Conservation (phyloP, 2,888 invertebrate species). For the Eumacrocentrus americanus region DNA sequence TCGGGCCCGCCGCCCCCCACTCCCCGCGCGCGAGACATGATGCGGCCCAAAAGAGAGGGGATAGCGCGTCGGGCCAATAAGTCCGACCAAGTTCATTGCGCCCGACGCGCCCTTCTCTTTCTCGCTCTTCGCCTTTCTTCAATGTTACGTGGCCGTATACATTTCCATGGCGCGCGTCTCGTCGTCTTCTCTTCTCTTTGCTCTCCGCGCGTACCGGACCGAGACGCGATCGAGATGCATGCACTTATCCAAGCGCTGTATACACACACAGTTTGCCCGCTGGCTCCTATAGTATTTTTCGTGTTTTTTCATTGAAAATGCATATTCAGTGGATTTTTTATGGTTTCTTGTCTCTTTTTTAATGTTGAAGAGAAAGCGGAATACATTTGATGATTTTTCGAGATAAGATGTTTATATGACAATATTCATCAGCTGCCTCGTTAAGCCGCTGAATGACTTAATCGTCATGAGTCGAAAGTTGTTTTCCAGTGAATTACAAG, state of each 20-base stretch:
- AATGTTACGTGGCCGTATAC: too few relatives aligned
- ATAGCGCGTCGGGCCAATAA: slow-evolving; percentile 34
- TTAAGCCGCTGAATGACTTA: too few relatives aligned
- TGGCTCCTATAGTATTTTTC: slow-evolving; percentile 22
- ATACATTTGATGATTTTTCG: too few relatives aligned
- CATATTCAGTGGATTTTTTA: too few relatives aligned
- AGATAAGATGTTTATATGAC: too few relatives aligned
- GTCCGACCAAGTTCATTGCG: slow-evolving; percentile 46
- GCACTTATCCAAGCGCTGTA: slow-evolving; percentile 22
- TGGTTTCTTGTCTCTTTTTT: too few relatives aligned
- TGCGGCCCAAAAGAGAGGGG: neutral
- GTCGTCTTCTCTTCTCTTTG: neutral
- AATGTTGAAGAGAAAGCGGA: too few relatives aligned
- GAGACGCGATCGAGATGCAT: slow-evolving; percentile 31
- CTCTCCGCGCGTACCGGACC: slow-evolving; percentile 3
- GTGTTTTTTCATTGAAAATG: neutral
- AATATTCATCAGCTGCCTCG: too few relatives aligned
- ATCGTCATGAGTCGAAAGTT: too few relatives aligned
- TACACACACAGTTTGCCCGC: slow-evolving; percentile 1
- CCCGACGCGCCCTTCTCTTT: slow-evolving; percentile 38
- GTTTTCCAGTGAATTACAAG: too few relatives aligned
- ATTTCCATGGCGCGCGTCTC: too few relatives aligned
- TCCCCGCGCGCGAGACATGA: slow-evolving; percentile 9
- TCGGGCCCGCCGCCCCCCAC: slow-evolving; percentile 4
- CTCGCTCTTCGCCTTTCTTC: slow-evolving; percentile 23